These are phyloP conservation scores for Campylomormyrus tamandua DNA, from an alignment of 2,113 vertebrate genomes.

Conservation along the genomic window DNA sequence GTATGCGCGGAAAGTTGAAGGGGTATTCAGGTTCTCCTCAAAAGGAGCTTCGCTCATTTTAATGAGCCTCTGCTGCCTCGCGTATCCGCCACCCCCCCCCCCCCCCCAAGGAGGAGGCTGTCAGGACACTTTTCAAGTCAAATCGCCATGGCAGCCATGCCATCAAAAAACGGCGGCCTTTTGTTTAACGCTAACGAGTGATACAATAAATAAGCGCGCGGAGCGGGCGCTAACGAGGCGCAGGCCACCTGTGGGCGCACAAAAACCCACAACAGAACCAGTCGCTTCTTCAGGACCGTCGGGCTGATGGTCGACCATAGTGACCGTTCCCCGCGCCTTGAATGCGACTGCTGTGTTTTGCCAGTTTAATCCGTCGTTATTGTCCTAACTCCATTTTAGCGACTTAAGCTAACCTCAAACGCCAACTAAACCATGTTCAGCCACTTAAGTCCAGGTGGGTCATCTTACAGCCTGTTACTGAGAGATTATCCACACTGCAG, in stretches of 20 bases:
- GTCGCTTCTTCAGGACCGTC: background rate
- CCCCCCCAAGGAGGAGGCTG: background rate
- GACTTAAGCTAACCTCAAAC: background rate
- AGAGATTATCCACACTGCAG: background rate
- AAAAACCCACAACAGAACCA: background rate
- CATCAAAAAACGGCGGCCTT: conserved; percentile 11
- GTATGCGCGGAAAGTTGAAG: conserved; percentile 12
- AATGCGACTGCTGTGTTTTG: background rate
- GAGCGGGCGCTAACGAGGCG: background rate
- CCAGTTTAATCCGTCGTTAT: background rate
- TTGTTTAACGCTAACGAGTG: conserved; percentile 13
- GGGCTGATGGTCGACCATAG: background rate
- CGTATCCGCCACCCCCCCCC: background rate
- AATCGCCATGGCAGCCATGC: conserved; percentile 11
- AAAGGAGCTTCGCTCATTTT: conserved; percentile 10
- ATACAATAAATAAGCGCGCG: conserved; percentile 7
- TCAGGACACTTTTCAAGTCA: conserved; percentile 17
- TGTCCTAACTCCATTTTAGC: background rate
- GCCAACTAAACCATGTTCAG: background rate
- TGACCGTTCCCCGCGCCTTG: background rate
- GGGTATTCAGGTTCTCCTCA: conserved; percentile 7
- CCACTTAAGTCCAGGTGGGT: background rate
- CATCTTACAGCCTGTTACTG: background rate
- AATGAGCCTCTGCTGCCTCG: background rate
- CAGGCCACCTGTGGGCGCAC: background rate